Conservation (phyloP, 2,797 vertebrate genomes). For the Salmo trutta region DNA sequence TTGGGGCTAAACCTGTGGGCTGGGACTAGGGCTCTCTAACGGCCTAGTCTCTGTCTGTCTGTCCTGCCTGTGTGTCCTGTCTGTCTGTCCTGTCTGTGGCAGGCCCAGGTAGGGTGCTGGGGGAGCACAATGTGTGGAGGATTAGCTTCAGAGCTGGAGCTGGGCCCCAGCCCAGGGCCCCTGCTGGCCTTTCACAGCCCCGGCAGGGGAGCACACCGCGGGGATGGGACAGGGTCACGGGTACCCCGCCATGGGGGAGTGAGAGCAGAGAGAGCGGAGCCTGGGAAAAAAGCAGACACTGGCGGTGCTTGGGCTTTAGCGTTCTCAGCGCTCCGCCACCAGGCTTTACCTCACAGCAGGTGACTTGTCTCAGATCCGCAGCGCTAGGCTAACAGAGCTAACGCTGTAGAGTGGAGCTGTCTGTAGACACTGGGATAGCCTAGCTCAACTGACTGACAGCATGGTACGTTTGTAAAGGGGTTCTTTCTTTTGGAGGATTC, state of each 20-base stretch:
- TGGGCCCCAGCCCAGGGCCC: conserved; percentile 87
- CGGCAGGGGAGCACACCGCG: conserved; percentile 80
- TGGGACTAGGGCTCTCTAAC: neutral
- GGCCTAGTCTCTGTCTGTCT: conserved; percentile 71
- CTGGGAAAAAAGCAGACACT: conserved; percentile 78
- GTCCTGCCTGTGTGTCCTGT: conserved; percentile 67
- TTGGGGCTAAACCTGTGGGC: conserved; percentile 8
- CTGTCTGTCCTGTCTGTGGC: conserved; percentile 79
- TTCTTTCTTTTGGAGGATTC: conserved; percentile 27
- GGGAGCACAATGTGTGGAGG: conserved; percentile 90
- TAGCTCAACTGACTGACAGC: conserved; percentile 79
- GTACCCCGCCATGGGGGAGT: conserved; percentile 83
- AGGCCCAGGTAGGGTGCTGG: conserved; percentile 98
- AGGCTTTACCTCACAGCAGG: conserved; percentile 91
- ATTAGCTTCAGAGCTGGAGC: conserved; percentile 89
- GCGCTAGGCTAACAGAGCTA: conserved; percentile 44
- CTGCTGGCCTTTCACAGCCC: conserved; percentile 86
- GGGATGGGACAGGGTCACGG: conserved; percentile 88
- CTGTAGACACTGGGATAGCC: conserved; percentile 57
- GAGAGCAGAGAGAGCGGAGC: conserved; percentile 77
- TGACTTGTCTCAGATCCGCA: conserved; percentile 58
- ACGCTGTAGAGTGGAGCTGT: conserved; percentile 70
- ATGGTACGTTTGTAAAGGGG: conserved; percentile 66
- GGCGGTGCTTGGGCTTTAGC: neutral
- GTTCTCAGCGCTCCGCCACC: conserved; percentile 66